Evolutionary conservation across 2,888 invertebrate genomes (phyloP).

Genomic region (Rhodophaea formosa): DNA sequence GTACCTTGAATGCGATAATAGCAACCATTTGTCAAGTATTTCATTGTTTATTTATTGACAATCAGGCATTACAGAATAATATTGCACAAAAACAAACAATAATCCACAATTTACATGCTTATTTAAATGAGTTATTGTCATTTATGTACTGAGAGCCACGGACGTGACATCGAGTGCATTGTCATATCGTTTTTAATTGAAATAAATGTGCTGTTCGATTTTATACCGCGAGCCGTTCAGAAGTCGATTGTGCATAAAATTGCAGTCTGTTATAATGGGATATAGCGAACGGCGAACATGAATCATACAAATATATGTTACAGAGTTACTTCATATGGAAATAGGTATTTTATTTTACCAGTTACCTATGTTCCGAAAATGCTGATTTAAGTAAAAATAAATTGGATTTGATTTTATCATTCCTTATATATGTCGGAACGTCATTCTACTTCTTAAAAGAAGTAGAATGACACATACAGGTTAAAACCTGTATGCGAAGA

Average conservation of each 20-base stretch:
- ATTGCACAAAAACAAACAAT: conserved; percentile 47
- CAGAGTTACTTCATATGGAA: too few species aligned
- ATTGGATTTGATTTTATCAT: too few species aligned
- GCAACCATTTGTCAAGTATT: conserved; percentile 40
- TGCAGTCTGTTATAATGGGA: conserved; percentile 25
- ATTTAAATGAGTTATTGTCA: conserved; percentile 18
- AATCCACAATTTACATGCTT: conserved; percentile 21
- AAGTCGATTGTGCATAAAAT: conserved; percentile 20
- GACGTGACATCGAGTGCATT: conserved; percentile 16
- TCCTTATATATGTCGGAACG: too few species aligned
- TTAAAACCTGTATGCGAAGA: too few species aligned
- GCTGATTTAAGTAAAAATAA: too few species aligned
- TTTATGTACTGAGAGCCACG: conserved; percentile 6
- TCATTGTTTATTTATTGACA: conserved; percentile 63
- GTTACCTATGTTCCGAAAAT: too few species aligned
- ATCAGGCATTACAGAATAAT: conserved; percentile 57
- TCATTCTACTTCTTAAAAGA: too few species aligned
- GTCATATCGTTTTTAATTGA: conserved; percentile 19
- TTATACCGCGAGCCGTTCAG: conserved; percentile 16
- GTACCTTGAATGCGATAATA: too few species aligned
- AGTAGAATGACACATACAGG: too few species aligned
- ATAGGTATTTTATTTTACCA: too few species aligned
- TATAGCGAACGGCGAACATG: conserved; percentile 10
- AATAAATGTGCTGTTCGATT: conserved; percentile 18
- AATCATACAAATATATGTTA: background rate